Conservation (phyloP, 2,113 vertebrate species). For the Pseudorasbora parva region DNA sequence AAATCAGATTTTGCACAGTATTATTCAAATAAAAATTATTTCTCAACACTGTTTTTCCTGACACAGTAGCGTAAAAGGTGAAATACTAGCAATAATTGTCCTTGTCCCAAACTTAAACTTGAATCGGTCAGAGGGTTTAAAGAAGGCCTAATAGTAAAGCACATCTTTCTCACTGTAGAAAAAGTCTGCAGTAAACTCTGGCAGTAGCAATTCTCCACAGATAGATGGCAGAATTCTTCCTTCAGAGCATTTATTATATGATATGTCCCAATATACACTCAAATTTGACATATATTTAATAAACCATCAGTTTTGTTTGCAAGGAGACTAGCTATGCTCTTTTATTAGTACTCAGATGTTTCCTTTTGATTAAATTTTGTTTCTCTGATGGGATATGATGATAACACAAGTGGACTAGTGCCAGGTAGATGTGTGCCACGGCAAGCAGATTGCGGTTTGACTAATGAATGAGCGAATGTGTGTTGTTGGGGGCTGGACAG, state of each 20-base stretch:
- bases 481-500: slow-evolving; percentile 53
- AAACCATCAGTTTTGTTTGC: neutral
- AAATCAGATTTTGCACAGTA: neutral
- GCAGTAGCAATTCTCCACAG: slow-evolving; percentile 38
- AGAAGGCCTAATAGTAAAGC: neutral
- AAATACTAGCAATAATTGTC: neutral
- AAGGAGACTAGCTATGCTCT: neutral
- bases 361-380: neutral
- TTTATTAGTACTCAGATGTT: neutral
- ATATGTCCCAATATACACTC: neutral
- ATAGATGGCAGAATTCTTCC: slow-evolving; percentile 55
- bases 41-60: neutral
- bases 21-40: neutral
- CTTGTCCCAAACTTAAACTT: neutral
- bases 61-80: neutral
- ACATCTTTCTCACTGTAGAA: neutral
- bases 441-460: slow-evolving; percentile 51
- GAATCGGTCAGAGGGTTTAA: no score
- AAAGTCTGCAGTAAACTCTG: neutral
- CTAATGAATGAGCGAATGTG: slow-evolving; percentile 54
- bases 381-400: neutral
- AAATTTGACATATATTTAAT: neutral
- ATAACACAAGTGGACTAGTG: slow-evolving; percentile 22
- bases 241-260: neutral
- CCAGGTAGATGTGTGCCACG: slow-evolving; percentile 41